Conservation (phyloP, 2,888 invertebrate species). For the Danaus chrysippus region DNA sequence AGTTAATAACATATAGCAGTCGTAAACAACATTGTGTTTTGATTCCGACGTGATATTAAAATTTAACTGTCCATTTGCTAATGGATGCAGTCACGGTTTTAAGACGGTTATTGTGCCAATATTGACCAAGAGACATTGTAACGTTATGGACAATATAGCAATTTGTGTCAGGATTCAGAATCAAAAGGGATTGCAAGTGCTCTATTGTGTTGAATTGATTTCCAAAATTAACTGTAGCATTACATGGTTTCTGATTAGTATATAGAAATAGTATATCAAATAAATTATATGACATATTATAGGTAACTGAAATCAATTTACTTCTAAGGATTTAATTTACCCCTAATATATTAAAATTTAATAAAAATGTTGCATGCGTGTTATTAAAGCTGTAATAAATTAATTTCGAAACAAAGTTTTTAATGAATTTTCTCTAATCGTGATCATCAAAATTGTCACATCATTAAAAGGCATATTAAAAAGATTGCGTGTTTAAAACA, state of each 20-base stretch:
- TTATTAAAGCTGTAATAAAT: too few species aligned
- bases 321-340: too few species aligned
- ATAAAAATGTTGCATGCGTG: too few species aligned
- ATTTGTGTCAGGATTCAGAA: slow-evolving; percentile 14
- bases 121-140: slow-evolving; percentile 24
- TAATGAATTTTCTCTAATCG: not conserved
- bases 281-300: too few species aligned
- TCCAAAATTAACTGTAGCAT: not conserved
- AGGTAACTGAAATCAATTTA: too few species aligned
- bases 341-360: too few species aligned
- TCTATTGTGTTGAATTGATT: slow-evolving; percentile 2
- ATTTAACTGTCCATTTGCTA: slow-evolving; percentile 45
- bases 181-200: slow-evolving; percentile 6
- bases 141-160: slow-evolving; percentile 23
- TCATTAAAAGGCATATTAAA: not conserved
- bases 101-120: slow-evolving; percentile 22
- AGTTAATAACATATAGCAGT: slow-evolving; percentile 29
- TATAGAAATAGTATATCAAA: too few species aligned
- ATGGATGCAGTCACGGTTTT: slow-evolving; percentile 24
- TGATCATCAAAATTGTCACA: not conserved
- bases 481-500: slow-evolving; percentile 15
- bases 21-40: slow-evolving; percentile 29
- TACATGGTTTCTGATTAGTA: not conserved
- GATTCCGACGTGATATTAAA: slow-evolving; percentile 37
- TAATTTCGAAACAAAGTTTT: too few species aligned